phyloP scores from a whole-genome alignment of 2,888 invertebrate species.

The Tenthredo mesomela region DNA sequence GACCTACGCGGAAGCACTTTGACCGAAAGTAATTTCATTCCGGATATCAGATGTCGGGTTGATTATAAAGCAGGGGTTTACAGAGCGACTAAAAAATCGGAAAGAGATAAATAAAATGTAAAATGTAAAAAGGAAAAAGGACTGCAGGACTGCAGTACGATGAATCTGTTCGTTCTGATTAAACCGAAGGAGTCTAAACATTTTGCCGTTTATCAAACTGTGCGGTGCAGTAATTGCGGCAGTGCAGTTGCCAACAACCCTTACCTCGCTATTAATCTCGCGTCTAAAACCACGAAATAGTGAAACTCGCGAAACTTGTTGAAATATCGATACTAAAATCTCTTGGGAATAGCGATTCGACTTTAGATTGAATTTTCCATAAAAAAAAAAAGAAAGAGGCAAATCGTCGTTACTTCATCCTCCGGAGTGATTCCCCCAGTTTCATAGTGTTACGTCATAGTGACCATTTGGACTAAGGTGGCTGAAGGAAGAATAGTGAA shows the following conservation, averaged over 20 bases:
- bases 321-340: neutral
- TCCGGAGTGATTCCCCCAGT: neutral
- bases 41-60: conserved; percentile 42
- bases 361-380: neutral
- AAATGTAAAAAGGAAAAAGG: neutral
- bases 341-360: neutral
- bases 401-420: neutral
- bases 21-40: conserved; percentile 43
- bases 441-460: neutral
- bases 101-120: neutral
- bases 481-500: neutral
- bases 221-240: neutral
- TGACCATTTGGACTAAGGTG: neutral
- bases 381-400: neutral
- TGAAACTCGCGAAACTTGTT: conserved; percentile 1
- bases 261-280: conserved; percentile 4
- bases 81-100: neutral
- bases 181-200: neutral
- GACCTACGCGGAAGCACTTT: conserved; percentile 18
- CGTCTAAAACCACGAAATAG: conserved; percentile 1
- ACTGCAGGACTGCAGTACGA: neutral
- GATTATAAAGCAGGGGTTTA: conserved; percentile 2
- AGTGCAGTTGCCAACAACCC: conserved; percentile 1
- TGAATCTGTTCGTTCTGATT: neutral
- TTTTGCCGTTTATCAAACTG: conserved; percentile 6